Evolutionary conservation across 2,888 invertebrate species (phyloP).

Genomic region (Nephrotoma flavescens): DNA sequence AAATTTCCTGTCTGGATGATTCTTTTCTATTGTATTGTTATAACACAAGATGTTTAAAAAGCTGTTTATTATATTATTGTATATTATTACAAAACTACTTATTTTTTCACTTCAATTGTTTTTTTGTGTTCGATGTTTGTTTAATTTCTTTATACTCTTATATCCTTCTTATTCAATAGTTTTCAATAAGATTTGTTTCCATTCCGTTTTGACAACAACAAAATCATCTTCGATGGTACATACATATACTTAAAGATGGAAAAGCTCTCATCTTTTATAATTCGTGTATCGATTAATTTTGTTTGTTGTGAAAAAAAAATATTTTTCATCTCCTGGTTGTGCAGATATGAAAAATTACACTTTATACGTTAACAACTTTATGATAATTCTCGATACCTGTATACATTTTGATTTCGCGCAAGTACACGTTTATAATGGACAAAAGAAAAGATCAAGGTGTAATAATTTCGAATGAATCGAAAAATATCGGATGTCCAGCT

Average conservation of each 20-base stretch:
- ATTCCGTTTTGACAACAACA: not conserved
- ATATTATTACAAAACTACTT: not conserved
- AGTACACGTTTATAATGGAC: not conserved
- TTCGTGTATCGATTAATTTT: not conserved
- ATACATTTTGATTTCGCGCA: not conserved
- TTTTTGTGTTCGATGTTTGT: not conserved
- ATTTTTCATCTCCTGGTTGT: not conserved
- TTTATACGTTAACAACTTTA: not conserved
- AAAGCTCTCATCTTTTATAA: not conserved
- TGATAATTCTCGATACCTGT: not conserved
- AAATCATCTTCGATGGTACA: not conserved
- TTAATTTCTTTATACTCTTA: not conserved
- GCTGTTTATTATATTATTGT: not conserved
- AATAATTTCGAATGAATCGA: not conserved
- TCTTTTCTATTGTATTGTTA: not conserved
- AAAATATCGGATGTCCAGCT: not conserved
- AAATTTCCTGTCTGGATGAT: not conserved
- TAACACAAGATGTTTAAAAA: not conserved
- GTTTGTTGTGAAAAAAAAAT: not conserved
- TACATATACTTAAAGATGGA: not conserved
- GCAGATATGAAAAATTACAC: not conserved
- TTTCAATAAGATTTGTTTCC: not conserved
- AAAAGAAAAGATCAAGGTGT: not conserved
- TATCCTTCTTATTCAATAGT: not conserved
- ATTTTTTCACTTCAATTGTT: not conserved